These are phyloP conservation scores for Drosophila kuntzei DNA, from an alignment of 2,888 invertebrate species.

Conservation along the genomic window DNA sequence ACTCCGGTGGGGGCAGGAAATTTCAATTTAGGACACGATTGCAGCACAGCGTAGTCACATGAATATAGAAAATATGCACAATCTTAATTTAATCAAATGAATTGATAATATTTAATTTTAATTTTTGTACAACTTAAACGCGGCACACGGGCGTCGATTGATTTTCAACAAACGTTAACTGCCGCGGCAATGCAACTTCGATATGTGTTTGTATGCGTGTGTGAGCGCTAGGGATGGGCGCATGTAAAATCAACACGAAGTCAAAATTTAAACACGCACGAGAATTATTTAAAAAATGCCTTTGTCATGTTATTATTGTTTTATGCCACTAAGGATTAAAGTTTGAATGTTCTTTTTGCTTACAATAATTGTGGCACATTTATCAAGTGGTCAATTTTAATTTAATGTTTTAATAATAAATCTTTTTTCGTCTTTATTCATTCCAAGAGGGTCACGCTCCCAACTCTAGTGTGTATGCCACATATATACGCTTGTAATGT, in stretches of 20 bases:
- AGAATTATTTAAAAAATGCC: neutral
- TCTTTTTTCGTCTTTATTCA: conserved; percentile 7
- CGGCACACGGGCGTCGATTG: conserved; percentile 58
- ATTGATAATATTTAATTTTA: neutral
- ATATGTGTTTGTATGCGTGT: conserved; percentile 15
- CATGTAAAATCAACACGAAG: conserved; percentile 9
- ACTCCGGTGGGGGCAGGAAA: conserved; percentile 64
- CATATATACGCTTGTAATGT: conserved; percentile 43
- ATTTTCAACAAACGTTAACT: conserved; percentile 67
- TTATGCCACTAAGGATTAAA: neutral
- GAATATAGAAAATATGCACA: conserved; percentile 26
- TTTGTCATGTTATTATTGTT: neutral
- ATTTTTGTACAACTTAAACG: conserved; percentile 23
- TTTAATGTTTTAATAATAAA: neutral
- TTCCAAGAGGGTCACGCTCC: conserved; percentile 31
- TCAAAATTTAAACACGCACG: neutral
- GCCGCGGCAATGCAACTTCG: conserved; percentile 66
- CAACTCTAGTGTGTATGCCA: conserved; percentile 55
- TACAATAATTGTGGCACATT: neutral
- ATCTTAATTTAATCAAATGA: conserved; percentile 20
- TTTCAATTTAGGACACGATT: conserved; percentile 44
- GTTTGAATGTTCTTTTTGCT: neutral
- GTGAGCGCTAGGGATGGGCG: conserved; percentile 47
- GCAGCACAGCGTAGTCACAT: conserved; percentile 21
- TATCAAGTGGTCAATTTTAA: neutral